Conservation (phyloP, 2,888 invertebrate species). For the Allygus modestus region DNA sequence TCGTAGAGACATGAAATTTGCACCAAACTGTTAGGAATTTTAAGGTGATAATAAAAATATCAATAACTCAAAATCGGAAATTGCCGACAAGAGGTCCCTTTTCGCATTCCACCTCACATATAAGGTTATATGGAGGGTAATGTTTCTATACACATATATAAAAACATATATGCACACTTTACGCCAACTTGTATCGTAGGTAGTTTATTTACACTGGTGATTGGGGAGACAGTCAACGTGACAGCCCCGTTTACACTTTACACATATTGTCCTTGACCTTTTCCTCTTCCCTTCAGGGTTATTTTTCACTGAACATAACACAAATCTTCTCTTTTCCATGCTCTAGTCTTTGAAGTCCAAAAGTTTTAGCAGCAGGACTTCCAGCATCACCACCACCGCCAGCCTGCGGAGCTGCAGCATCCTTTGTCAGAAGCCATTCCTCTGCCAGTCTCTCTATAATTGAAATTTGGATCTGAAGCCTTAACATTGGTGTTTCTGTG, state of each 20-base stretch:
- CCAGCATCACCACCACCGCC: too few relatives aligned
- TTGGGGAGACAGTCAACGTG: background rate
- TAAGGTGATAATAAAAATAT: too few relatives aligned
- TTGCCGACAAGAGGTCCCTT: too few relatives aligned
- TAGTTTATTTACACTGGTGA: background rate
- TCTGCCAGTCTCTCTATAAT: slow-evolving; percentile 14
- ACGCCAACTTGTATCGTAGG: too few relatives aligned
- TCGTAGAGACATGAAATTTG: too few relatives aligned
- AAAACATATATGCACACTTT: background rate
- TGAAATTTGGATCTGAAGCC: slow-evolving; percentile 30
- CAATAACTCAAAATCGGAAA: too few relatives aligned
- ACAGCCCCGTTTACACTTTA: background rate
- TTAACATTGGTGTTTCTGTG: slow-evolving; percentile 36
- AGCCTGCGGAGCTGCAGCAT: too few relatives aligned
- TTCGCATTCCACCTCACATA: too few relatives aligned
- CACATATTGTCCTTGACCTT: background rate
- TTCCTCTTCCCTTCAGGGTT: background rate
- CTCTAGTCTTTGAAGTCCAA: background rate
- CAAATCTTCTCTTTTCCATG: background rate
- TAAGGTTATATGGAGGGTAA: too few relatives aligned
- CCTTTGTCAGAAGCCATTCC: slow-evolving; percentile 17
- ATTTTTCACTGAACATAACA: background rate
- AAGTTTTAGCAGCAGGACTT: too few relatives aligned
- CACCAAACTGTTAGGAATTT: too few relatives aligned
- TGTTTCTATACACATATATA: too few relatives aligned